Conservation (phyloP, 2,888 invertebrate species). For the Rugalucina vietnamica region DNA sequence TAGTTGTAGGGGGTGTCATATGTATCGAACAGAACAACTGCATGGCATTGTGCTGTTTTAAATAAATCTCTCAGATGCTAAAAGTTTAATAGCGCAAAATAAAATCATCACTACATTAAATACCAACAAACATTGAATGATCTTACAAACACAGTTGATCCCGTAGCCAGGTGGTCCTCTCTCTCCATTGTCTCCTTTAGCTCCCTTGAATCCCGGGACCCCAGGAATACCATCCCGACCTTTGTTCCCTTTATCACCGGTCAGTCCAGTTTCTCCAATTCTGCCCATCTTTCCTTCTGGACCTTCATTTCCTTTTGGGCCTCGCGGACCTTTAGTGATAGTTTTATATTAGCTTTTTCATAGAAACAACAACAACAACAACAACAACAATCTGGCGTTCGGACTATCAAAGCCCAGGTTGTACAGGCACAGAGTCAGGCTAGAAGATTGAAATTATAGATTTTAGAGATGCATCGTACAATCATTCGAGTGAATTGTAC, state of each 20-base stretch:
- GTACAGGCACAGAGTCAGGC: neutral
- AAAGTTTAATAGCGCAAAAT: too few species aligned
- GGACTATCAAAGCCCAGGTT: neutral
- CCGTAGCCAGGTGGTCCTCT: slow-evolving; percentile 57
- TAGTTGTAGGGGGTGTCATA: too few species aligned
- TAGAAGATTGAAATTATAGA: too few species aligned
- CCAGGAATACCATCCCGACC: slow-evolving; percentile 56
- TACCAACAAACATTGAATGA: too few species aligned
- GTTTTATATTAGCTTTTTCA: neutral
- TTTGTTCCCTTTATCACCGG: slow-evolving; percentile 37
- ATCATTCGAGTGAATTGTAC: too few species aligned
- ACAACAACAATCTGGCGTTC: neutral
- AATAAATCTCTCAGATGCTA: too few species aligned
- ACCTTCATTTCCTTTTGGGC: slow-evolving; percentile 37
- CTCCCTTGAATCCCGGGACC: slow-evolving; percentile 52
- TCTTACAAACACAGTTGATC: slow-evolving; percentile 58
- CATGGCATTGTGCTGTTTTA: too few species aligned
- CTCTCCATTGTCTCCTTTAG: slow-evolving; percentile 45
- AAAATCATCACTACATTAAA: too few species aligned
- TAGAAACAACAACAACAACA: neutral
- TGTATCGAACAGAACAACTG: too few species aligned
- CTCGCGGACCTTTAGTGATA: slow-evolving; percentile 36
- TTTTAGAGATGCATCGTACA: too few species aligned
- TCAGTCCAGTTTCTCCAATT: slow-evolving; percentile 22
- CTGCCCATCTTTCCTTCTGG: slow-evolving; percentile 37